Conservation (phyloP, 2,888 invertebrate species). For the Rhogogaster chlorosoma region DNA sequence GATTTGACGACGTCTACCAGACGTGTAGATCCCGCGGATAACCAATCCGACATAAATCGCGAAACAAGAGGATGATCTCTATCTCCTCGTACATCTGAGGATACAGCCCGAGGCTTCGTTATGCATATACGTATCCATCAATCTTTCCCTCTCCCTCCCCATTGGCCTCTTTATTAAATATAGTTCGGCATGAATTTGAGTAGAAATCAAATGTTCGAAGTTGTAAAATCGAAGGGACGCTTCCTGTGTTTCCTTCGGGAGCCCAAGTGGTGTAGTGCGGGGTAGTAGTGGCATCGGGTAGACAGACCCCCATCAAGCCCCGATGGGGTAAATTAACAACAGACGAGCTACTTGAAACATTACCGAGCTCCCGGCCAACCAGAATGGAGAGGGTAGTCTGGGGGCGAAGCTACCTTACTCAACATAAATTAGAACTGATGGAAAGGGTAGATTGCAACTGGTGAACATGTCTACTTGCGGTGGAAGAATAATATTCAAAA, state of each 20-base stretch:
- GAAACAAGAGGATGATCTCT: not conserved
- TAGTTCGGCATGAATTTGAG: conserved; percentile 18
- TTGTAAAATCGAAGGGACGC: conserved; percentile 24
- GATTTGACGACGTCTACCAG: not conserved
- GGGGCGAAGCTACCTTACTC: conserved; percentile 69
- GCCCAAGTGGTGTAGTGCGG: conserved; percentile 64
- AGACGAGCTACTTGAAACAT: conserved; percentile 77
- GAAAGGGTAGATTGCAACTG: conserved; percentile 77
- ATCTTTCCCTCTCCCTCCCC: not conserved
- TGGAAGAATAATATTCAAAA: not conserved
- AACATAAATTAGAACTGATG: conserved; percentile 77
- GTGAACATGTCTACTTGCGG: conserved; percentile 65
- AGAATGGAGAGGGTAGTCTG: conserved; percentile 66
- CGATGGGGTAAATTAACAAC: conserved; percentile 75
- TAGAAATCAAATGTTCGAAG: not conserved
- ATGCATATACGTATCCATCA: not conserved
- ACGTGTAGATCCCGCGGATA: not conserved
- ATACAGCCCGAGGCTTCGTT: not conserved
- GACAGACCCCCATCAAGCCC: conserved; percentile 73
- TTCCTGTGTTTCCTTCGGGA: conserved; percentile 3
- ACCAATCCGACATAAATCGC: not conserved
- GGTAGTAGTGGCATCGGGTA: conserved; percentile 66
- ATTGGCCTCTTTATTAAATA: not conserved
- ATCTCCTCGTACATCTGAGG: not conserved
- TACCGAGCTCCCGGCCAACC: conserved; percentile 67